Base-by-base conservation (phyloP, 2,113 vertebrate species). In the Gavia stellata region DNA sequence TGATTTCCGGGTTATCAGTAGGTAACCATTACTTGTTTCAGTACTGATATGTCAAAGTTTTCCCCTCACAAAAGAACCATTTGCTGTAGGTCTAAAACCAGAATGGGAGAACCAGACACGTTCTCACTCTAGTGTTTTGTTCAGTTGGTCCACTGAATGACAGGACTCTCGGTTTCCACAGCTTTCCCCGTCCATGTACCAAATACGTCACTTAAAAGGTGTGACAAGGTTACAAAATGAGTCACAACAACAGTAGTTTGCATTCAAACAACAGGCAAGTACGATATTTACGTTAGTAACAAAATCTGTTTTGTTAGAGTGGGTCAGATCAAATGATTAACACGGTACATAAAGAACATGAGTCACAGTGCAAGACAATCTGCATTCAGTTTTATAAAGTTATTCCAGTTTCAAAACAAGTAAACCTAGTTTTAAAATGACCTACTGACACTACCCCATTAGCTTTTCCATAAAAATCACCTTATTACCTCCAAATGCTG, bases 141-240 rank as follows among this genome's bases (percentile, higher is more conserved):
- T 42, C 21, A 38, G 5, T 6, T 18, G 14, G 9, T 33, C 33
- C 52, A 49, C n/a, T 20, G 33, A 36, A 31, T 12, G 29, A 67
- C 17, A 52, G 20, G n/a, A 44, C 25, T 50, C 38, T 44, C 29
- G 29, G 34, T 38, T 68, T 53, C 28, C 45, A 70, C 17, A 34
- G 18, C 33, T 86, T 68, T 71, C 47, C 53, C 45, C 45, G 61
- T 29, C 25, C 34, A 26, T 0, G 0, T 29, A 23, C 28, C 17
- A 29, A 68, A 52, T 2, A 6, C 0, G 0, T 33, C 47, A 70
- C 15, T 61, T 25, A 50, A 28, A 44, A 0, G 0, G 34, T 5
- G 0, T 59, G 28, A 66, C 14, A 62, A 83, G 21, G 16, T 49
- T 65, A 83, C 17, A 34, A 74, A 81, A 29, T 10, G 5, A 73